Conservation (phyloP, 64 coral and sea anemone species). For the Actinia tenebrosa region DNA sequence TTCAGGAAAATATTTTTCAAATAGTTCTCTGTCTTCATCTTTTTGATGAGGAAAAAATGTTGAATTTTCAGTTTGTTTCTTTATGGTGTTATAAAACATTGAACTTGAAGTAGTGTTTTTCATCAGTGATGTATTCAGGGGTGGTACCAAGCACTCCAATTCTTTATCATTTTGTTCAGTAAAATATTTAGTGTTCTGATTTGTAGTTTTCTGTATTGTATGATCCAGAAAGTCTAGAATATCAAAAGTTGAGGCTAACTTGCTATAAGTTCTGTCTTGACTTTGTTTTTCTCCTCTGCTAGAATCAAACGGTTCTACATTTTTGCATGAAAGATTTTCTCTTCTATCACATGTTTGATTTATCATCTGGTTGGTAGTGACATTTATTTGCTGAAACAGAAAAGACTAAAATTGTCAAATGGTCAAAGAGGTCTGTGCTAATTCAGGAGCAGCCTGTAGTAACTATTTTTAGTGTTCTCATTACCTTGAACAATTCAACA, state of each 20-base stretch:
- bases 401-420: neutral
- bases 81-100: neutral
- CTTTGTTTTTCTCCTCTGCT: neutral
- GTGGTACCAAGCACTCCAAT: neutral
- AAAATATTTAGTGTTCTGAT: neutral
- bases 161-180: neutral
- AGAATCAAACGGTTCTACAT: neutral
- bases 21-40: neutral
- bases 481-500: neutral
- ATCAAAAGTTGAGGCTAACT: neutral
- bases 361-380: neutral
- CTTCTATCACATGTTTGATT: neutral
- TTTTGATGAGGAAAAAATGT: slow-evolving; percentile 8
- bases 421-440: neutral
- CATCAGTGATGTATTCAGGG: neutral
- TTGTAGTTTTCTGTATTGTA: neutral
- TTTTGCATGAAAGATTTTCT: neutral
- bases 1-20: neutral
- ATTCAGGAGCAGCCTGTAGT: no score
- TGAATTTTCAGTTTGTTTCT: neutral
- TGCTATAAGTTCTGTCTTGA: neutral
- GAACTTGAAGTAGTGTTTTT: neutral
- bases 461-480: neutral
- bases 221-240: neutral
- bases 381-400: neutral